Conservation (phyloP, 2,113 vertebrate species). For the Anser cygnoides region DNA sequence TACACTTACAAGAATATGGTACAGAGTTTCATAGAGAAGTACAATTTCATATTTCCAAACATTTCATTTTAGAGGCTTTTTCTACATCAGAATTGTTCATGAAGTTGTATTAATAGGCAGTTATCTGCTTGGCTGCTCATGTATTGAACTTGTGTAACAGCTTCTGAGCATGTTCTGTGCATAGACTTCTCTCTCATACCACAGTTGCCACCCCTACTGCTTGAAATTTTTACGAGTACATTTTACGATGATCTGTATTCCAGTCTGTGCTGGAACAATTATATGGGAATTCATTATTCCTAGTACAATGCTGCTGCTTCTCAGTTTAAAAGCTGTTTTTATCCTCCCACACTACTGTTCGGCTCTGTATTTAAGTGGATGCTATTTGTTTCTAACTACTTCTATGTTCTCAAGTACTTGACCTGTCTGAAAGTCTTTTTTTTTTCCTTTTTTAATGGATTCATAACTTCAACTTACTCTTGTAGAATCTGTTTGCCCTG, state of each 20-base stretch:
- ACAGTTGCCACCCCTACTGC: not conserved
- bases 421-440: not conserved
- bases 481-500: not conserved
- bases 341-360: not conserved
- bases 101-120: not conserved
- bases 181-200: not conserved
- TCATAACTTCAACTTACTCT: not conserved
- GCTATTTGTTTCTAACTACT: not conserved
- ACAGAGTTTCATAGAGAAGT: not conserved
- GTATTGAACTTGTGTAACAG: not conserved
- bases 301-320: not conserved
- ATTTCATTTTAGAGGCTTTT: not conserved
- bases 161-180: not conserved
- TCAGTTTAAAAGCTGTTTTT: not conserved
- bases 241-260: not conserved
- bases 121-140: not conserved
- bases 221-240: not conserved
- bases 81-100: not conserved
- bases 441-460: not conserved
- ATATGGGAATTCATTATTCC: not conserved
- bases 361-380: not conserved
- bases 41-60: not conserved
- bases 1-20: not conserved
- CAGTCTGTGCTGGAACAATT: not conserved
- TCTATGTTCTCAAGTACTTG: not conserved